Evolutionary conservation across 1,140 invertebrate species (phyloP), one percentile per base, ranked within the genome.

Genomic region (Zaprionus ornatus): DNA sequence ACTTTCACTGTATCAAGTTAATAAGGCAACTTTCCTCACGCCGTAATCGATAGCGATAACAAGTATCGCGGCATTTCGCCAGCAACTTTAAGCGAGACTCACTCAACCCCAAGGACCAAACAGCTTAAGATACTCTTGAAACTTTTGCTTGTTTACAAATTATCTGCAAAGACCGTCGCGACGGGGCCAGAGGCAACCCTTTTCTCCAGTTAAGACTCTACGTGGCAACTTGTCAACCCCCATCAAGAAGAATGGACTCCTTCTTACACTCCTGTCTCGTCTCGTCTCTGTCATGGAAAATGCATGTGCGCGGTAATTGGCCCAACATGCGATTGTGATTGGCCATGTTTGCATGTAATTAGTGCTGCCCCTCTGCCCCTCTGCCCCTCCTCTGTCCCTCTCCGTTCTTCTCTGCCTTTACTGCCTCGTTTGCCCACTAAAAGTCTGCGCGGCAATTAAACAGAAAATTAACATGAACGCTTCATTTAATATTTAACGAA

Each of bases 401-500:
- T 29, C 10, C 5, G 4, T 0, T 9, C 7, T 29, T 7, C 40
- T 10, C 9, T 10, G 29, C n/a, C 7, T 10, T 3, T 17, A n/a
- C 7, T 45, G 2, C 40, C 40, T 9, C n/a, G 6, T 19, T n/a
- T 45, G 72, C 59, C 76, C 67, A 45, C 80, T 62, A 73, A 75
- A 64, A 57, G 29, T 17, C 15, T 32, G 82, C 60, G 57, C 67
- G 76, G 55, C 81, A 92, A 92, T 92, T 92, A 92, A 91, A 85
- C 85, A 83, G 88, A 82, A 90, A 92, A 92, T 92, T 92, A 92
- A 87, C 91, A 86, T 92, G 88, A 92, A 92, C 80, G 88, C 91
- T 92, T 92, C 91, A 92, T 92, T 92, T 91, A 92, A 92, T 92
- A 92, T 92, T 92, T 90, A 92, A 92, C 91, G 85, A 91, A 79